phyloP scores from a whole-genome alignment of 2,888 invertebrate species.

The Nasonia oneida region DNA sequence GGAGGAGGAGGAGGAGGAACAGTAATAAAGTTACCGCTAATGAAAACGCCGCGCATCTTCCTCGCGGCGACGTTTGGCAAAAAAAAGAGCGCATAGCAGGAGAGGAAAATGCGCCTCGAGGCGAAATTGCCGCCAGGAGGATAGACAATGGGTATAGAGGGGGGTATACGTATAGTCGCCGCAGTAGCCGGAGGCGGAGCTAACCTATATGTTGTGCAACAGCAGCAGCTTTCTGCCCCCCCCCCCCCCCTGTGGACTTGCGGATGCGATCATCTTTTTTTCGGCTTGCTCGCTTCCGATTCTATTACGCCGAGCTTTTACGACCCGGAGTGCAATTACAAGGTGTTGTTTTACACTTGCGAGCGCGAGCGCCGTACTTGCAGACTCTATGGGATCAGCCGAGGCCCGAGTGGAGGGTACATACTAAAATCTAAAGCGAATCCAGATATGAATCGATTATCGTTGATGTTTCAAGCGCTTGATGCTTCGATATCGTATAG shows the following conservation, averaged over 20 bases:
- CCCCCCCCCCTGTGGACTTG: not conserved
- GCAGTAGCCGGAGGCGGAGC: not conserved
- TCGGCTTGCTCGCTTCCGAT: not conserved
- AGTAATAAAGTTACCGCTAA: conserved; percentile 48
- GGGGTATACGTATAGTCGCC: not conserved
- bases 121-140: not conserved
- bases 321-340: not conserved
- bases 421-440: not conserved
- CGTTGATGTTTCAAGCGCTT: not conserved
- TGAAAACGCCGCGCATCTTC: conserved; percentile 25
- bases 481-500: not conserved
- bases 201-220: not conserved
- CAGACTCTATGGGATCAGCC: not conserved
- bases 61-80: conserved; percentile 12
- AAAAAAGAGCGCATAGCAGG: not conserved
- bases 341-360: conserved; percentile 2
- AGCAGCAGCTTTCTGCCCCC: not conserved
- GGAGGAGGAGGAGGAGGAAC: not conserved
- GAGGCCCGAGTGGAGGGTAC: too few relatives aligned
- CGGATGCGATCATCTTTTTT: conserved; percentile 6
- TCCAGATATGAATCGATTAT: not conserved
- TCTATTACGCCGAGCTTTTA: not conserved
- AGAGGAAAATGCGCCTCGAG: conserved; percentile 3
- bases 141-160: not conserved
- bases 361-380: not conserved